Evolutionary conservation across 2,113 vertebrate species (phyloP).

Genomic region (Menura novaehollandiae): DNA sequence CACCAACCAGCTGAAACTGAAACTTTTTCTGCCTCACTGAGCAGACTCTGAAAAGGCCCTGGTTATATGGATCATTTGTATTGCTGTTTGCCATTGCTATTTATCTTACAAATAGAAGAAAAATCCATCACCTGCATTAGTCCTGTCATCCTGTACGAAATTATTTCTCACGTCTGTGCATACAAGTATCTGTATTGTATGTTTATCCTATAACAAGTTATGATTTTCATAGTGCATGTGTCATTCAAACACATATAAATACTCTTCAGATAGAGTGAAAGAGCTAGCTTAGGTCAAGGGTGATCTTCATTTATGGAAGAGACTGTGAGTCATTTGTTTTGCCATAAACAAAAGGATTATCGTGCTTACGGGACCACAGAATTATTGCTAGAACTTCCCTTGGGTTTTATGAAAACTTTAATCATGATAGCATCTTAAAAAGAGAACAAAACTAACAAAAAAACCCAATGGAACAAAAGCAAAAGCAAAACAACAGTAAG

Average conservation of each 20-base stretch:
- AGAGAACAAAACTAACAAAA: neutral
- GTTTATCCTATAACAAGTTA: neutral
- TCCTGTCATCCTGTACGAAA: neutral
- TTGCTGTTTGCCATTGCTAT: neutral
- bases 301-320: neutral
- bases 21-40: neutral
- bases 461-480: neutral
- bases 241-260: neutral
- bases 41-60: neutral
- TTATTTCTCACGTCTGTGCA: neutral
- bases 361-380: neutral
- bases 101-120: neutral
- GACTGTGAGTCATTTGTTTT: neutral
- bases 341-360: neutral
- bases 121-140: neutral
- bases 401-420: neutral
- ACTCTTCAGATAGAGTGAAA: neutral
- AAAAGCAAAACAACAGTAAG: neutral
- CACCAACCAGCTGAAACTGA: constrained; percentile 10
- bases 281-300: neutral
- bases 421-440: neutral
- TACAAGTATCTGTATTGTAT: neutral
- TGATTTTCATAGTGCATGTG: neutral
- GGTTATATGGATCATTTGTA: neutral
- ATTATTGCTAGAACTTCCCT: constrained; percentile 4